Evolutionary conservation across 2,888 invertebrate genomes (phyloP).

Genomic region (Brachyptera putata): DNA sequence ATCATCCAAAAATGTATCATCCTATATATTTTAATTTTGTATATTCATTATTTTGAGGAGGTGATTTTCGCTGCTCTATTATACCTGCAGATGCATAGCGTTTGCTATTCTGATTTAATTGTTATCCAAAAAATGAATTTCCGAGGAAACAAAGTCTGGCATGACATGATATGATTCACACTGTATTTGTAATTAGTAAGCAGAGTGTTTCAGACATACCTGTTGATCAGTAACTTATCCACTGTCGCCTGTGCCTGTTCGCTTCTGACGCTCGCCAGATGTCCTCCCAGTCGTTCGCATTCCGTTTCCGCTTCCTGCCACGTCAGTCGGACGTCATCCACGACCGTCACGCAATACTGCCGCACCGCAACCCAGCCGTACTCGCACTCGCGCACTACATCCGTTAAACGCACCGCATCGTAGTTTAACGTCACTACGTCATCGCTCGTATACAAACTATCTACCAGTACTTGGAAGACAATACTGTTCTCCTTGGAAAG

Average conservation of each 20-base stretch:
- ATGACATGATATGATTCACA: no score
- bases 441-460: conserved; percentile 5
- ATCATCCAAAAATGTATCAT: no score
- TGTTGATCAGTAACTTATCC: conserved; percentile 60
- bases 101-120: no score
- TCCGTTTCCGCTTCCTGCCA: conserved; percentile 67
- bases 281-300: conserved; percentile 60
- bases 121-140: no score
- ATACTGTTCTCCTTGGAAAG: conserved; percentile 57
- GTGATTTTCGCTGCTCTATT: no score
- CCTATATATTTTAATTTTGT: no score
- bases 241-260: conserved; percentile 60
- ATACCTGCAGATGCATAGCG: no score
- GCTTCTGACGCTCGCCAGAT: conserved; percentile 61
- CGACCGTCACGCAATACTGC: conserved; percentile 61
- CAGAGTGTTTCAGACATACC: no score
- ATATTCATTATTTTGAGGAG: no score
- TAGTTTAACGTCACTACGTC: conserved; percentile 32
- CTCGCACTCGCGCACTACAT: conserved; percentile 61
- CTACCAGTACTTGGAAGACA: conserved; percentile 32
- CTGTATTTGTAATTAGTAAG: no score
- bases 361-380: conserved; percentile 66
- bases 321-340: conserved; percentile 53
- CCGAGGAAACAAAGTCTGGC: no score
- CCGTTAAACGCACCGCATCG: conserved; percentile 55